phyloP scores from a whole-genome alignment of 2,797 vertebrate genomes.

The Carapus acus region DNA sequence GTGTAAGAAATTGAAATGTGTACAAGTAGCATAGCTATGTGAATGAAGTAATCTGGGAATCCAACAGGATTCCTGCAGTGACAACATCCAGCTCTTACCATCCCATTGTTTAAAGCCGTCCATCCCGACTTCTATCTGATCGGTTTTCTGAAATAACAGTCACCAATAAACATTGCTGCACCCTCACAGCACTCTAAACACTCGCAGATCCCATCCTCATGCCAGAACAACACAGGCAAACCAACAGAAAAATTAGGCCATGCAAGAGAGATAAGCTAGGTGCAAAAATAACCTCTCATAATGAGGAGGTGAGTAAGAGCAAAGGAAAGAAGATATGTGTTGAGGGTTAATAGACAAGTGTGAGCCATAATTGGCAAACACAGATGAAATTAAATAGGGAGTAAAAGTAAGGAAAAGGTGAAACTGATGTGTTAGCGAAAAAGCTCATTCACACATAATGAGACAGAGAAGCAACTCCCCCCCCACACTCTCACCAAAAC shows the following conservation, averaged over 20 bases:
- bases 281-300: neutral
- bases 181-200: conserved; percentile 65
- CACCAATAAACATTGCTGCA: conserved; percentile 78
- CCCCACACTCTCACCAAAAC: neutral
- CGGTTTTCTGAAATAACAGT: conserved; percentile 87
- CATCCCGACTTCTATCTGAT: conserved; percentile 85
- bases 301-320: neutral
- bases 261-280: conserved; percentile 11
- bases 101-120: conserved; percentile 92
- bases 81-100: conserved; percentile 80
- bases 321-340: no score
- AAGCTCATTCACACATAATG: conserved; percentile 1
- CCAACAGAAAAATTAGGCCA: conserved; percentile 3
- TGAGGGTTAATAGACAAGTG: no score
- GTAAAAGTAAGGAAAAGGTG: no score
- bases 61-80: conserved; percentile 66
- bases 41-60: conserved; percentile 41
- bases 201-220: conserved; percentile 62
- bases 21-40: conserved; percentile 9
- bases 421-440: no score
- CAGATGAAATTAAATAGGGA: no score
- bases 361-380: no score
- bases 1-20: neutral
- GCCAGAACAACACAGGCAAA: conserved; percentile 22
- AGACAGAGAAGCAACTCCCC: neutral